These are phyloP conservation scores for Camponotus pennsylvanicus DNA, from an alignment of 1,140 invertebrate genomes.

Conservation along the genomic window DNA sequence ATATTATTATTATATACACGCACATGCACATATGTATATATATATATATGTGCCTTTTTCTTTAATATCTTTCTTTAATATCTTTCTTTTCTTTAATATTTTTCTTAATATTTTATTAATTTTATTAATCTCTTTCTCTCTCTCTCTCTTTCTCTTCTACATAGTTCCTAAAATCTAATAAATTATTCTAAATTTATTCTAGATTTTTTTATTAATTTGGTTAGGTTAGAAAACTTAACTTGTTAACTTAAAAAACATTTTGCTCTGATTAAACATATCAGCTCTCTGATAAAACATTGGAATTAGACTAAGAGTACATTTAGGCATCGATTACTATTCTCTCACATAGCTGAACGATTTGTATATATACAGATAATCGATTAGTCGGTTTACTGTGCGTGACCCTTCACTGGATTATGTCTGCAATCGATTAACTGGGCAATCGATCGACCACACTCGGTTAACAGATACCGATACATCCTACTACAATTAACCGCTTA, in stretches of 20 bases:
- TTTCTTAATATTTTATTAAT: constrained; percentile 15
- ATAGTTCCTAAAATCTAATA: background rate
- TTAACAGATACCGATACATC: constrained; percentile 75
- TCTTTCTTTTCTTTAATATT: background rate
- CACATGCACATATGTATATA: too few relatives aligned
- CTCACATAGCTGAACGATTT: constrained; percentile 69
- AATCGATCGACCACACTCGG: constrained; percentile 74
- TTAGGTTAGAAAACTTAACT: too few relatives aligned
- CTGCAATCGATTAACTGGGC: constrained; percentile 73
- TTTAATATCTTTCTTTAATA: too few relatives aligned
- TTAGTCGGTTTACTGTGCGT: constrained; percentile 74
- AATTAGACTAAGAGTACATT: constrained; percentile 35
- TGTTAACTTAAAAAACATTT: background rate
- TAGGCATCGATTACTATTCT: constrained; percentile 66
- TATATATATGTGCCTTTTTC: too few relatives aligned
- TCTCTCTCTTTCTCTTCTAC: background rate
- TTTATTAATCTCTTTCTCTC: background rate
- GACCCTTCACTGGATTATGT: constrained; percentile 72
- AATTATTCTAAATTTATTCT: background rate
- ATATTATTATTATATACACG: too few relatives aligned
- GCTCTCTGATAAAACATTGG: background rate
- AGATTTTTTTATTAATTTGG: background rate
- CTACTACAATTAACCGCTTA: constrained; percentile 75
- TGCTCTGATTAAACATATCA: background rate
- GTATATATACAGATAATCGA: constrained; percentile 75